A percentile compares a stretch with the other conserved stretches of the same genome.
Conservation (phyloP, 2,113 vertebrate genomes). For the Azemiops feae region DNA sequence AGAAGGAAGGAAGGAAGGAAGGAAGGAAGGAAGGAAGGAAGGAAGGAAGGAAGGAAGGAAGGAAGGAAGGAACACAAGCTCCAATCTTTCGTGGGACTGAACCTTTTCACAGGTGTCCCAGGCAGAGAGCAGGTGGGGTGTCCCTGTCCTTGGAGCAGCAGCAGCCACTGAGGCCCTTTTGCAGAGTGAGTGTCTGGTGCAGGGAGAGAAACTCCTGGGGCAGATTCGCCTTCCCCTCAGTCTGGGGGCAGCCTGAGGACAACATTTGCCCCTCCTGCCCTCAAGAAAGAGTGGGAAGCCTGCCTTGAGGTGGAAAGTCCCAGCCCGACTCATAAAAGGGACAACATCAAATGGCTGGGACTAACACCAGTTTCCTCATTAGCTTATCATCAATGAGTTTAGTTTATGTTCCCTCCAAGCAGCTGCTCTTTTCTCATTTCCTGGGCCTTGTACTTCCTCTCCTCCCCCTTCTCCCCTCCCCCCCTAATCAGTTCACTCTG, state of each 20-base stretch:
- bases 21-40: neutral
- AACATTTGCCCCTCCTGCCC: neutral
- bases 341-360: neutral
- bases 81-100: rapidly evolving
- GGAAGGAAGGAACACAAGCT: neutral
- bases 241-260: neutral
- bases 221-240: neutral
- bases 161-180: neutral
- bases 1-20: no score
- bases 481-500: neutral
- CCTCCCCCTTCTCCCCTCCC: neutral
- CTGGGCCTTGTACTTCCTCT: neutral
- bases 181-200: neutral
- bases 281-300: neutral
- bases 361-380: neutral
- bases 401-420: neutral
- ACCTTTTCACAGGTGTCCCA: neutral
- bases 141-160: neutral
- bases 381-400: neutral
- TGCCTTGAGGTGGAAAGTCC: neutral
- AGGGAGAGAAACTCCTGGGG: neutral
- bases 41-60: neutral
- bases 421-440: neutral
- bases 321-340: neutral
- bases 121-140: neutral